Percentiles rank a stretch among this genome's conserved stretches.
Conservation (phyloP, 2,113 vertebrate species). For the Myxocyprinus asiaticus region DNA sequence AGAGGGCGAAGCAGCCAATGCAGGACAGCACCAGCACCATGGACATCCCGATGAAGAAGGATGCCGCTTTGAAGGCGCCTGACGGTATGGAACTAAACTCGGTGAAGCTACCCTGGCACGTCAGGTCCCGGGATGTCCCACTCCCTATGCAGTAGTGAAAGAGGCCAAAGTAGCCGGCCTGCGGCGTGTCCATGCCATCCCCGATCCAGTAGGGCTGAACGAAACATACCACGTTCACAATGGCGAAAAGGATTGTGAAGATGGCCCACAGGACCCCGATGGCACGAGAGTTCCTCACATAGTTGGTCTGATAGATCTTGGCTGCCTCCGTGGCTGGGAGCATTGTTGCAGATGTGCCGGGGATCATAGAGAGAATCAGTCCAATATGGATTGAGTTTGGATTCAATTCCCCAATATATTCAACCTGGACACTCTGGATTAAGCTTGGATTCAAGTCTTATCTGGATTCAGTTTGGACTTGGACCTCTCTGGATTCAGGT, state of each 20-base stretch:
- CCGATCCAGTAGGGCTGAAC: constrained; percentile 99
- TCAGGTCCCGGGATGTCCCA: constrained; percentile 91
- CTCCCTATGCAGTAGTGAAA: constrained; percentile 98
- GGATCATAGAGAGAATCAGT: constrained; percentile 66
- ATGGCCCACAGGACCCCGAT: constrained; percentile 99
- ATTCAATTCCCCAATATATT: not conserved
- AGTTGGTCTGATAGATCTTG: constrained; percentile 98
- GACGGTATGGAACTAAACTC: constrained; percentile 96
- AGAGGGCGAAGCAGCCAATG: constrained; percentile 94
- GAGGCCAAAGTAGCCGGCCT: constrained; percentile 97
- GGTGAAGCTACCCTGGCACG: constrained; percentile 93
- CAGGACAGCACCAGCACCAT: constrained; percentile 95
- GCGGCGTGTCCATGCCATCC: constrained; percentile 93
- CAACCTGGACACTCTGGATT: not conserved
- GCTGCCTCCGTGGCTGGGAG: constrained; percentile 94
- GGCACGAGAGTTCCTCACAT: constrained; percentile 96
- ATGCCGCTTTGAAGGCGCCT: constrained; percentile 95
- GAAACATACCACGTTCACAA: constrained; percentile 98
- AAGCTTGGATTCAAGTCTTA: too few species aligned
- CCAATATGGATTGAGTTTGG: not conserved
- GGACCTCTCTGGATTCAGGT: too few species aligned
- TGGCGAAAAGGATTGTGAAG: constrained; percentile 98
- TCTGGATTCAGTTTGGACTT: too few species aligned
- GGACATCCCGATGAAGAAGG: constrained; percentile 96
- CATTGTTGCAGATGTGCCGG: constrained; percentile 83